Base-by-base conservation (phyloP, 2,797 vertebrate genomes). In the Lithobates pipiens region DNA sequence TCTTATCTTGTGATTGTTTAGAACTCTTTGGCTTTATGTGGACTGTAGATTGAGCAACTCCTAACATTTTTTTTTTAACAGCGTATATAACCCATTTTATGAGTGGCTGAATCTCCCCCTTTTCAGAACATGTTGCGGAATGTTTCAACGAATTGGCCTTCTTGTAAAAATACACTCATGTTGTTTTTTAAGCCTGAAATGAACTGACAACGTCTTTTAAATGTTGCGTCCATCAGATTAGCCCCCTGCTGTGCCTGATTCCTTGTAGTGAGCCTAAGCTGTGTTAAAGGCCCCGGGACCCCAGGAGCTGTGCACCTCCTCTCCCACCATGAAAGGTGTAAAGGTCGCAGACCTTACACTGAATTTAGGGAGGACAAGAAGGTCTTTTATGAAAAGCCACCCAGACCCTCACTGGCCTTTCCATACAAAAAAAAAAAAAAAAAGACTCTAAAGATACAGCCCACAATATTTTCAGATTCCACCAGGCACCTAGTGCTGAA, bases 291-390 rank as follows among this genome's bases (percentile, higher is more conserved):
- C 77, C 85, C 11, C 50, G 84, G 84, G 76, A 79, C 83, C 80
- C 82, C 80, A 75, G 82, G 88, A 89, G 85, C 77, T 82, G 36
- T 74, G 29, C 85, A 86, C 80, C 86, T 86, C 78, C 10, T 80
- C 81, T 85, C 90, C 86, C 71, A 86, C 89, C 78, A 86, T 82
- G 89, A 77, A 10, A 29, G 68, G 86, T 76, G 76, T 86, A 88
- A 85, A 89, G 90, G 89, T 90, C 88, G 85, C 5, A 77, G 88
- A 84, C 87, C 89, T 89, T 87, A 86, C 86, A 88, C 83, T 67
- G 88, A 90, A 90, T 90, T 89, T 88, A 90, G 88, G 86, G 81
- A 90, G 88, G 85, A 90, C 88, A 90, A 88, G 84, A 82, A 76
- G 15, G 77, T 46, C 86, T 89, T 90, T 90, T 88, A 90, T 88